Conservation (phyloP, 2,113 vertebrate species). For the Marcusenius ussheri region DNA sequence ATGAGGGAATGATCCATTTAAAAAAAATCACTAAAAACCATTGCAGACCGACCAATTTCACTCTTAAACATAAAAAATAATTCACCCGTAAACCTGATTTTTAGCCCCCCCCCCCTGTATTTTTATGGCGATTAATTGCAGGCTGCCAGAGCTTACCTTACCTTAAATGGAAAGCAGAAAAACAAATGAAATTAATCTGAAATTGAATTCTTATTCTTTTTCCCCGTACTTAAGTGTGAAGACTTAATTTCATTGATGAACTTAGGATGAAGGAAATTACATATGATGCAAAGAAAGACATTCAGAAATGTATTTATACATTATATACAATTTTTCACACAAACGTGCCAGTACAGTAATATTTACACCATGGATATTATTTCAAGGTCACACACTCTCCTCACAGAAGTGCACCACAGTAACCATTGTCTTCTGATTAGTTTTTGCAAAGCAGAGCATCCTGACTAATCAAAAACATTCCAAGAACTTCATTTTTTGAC, state of each 20-base stretch:
- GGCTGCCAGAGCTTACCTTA: background rate
- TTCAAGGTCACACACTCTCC: background rate
- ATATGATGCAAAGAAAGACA: background rate
- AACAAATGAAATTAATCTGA: background rate
- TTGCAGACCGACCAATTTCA: background rate
- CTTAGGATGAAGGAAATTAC: background rate
- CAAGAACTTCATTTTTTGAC: background rate
- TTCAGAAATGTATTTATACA: constrained; percentile 5
- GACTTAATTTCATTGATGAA: background rate
- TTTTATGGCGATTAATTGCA: background rate
- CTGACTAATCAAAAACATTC: background rate
- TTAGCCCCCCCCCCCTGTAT: background rate
- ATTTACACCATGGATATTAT: constrained; percentile 15
- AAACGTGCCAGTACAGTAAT: background rate
- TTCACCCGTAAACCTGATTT: background rate
- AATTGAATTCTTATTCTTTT: background rate
- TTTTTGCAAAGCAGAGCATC: background rate
- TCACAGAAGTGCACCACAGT: background rate
- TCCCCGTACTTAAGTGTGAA: background rate
- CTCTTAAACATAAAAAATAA: background rate
- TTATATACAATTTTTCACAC: constrained; percentile 12
- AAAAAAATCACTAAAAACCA: background rate
- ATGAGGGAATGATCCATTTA: background rate
- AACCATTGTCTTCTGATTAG: too few relatives aligned
- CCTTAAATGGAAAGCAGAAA: background rate